Evolutionary conservation across 92 coral and sea anemone species (phyloP).

Genomic region (Plumapathes pennacea): DNA sequence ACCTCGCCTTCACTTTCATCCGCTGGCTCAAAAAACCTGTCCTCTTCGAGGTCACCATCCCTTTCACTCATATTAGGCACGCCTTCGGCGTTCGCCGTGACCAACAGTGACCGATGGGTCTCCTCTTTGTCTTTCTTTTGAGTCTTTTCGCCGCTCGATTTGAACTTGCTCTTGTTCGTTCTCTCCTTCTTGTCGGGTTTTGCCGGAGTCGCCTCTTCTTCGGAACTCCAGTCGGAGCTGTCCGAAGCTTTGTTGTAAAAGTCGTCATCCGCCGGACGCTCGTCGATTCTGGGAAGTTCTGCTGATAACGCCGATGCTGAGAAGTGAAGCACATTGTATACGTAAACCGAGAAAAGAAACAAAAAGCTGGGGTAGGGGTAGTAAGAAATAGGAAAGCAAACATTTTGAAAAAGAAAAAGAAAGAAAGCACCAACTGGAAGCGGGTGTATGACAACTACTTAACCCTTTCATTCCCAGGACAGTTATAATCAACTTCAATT

Average conservation of each 20-base stretch:
- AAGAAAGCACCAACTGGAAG: too few species aligned
- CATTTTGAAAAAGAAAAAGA: too few species aligned
- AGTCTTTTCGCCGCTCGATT: constrained; percentile 1
- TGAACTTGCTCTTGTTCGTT: constrained; percentile 15
- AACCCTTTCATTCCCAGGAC: too few species aligned
- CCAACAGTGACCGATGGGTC: constrained; percentile 27
- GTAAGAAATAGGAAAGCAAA: too few species aligned
- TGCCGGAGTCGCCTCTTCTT: constrained; percentile 53
- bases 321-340: too few species aligned
- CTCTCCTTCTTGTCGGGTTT: constrained; percentile 49
- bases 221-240: constrained; percentile 47
- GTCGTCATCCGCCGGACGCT: constrained; percentile 61
- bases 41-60: constrained; percentile 47
- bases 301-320: constrained; percentile 79
- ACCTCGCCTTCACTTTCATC: constrained; percentile 35
- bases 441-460: too few species aligned
- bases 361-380: too few species aligned
- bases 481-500: too few species aligned
- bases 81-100: constrained; percentile 54
- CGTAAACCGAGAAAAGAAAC: too few species aligned
- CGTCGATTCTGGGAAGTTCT: constrained; percentile 62
- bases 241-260: constrained; percentile 54
- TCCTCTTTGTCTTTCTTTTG: constrained; percentile 11
- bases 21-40: constrained; percentile 71
- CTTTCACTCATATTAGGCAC: constrained; percentile 61